Conservation (phyloP, 2,888 invertebrate genomes). For the Lutraria lutraria region DNA sequence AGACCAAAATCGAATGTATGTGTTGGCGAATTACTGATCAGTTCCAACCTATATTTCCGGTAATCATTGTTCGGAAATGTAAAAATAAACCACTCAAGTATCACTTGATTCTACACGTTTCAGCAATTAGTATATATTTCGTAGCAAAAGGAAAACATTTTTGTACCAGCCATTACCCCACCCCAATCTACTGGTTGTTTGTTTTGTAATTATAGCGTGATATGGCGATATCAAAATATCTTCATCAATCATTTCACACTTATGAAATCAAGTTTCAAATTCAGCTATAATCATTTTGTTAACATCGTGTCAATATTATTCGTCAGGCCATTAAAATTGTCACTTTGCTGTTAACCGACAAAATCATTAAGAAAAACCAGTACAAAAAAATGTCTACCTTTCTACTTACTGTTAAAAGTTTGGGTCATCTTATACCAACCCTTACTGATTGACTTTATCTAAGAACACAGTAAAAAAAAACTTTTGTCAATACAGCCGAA, state of each 20-base stretch:
- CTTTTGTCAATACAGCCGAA: too few relatives aligned
- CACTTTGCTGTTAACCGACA: too few relatives aligned
- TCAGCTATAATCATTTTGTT: background rate
- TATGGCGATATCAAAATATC: background rate
- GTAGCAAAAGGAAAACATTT: background rate
- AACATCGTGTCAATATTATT: background rate
- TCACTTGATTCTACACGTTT: background rate
- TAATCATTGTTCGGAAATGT: background rate
- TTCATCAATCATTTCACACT: slow-evolving; percentile 7
- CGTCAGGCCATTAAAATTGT: too few relatives aligned
- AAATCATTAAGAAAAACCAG: too few relatives aligned
- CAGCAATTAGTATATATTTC: background rate
- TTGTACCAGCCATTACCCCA: too few relatives aligned
- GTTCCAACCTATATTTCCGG: background rate
- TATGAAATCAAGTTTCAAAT: background rate
- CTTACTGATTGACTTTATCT: too few relatives aligned
- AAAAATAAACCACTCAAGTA: slow-evolving; percentile 1
- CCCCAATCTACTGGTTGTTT: background rate
- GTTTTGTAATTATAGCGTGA: background rate
- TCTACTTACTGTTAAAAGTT: too few relatives aligned
- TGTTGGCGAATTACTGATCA: background rate
- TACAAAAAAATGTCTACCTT: too few relatives aligned
- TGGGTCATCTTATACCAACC: too few relatives aligned
- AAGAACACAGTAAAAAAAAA: too few relatives aligned
- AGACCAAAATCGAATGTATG: background rate